Evolutionary conservation across 2,113 vertebrate genomes (phyloP), one percentile per base, ranked within the genome.

Genomic region (Xyrauchen texanus): DNA sequence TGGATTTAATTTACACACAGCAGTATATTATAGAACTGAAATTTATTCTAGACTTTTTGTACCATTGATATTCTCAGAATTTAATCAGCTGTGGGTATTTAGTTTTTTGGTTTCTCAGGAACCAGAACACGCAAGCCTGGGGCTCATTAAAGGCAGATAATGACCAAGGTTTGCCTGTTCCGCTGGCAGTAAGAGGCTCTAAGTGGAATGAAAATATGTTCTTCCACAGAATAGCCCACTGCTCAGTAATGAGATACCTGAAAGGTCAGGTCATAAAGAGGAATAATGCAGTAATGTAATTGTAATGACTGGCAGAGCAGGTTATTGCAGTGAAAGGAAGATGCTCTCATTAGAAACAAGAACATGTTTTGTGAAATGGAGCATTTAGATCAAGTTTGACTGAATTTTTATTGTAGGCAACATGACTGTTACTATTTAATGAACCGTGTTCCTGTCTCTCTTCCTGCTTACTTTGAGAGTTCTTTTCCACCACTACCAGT

Each of bases 141-240:
- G 12, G 53, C 12, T 70, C 67, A 61, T 70, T 78, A 78, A 78
- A 70, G 57, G 7, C 7, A 45, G 67, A 71, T 69, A 78, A 70
- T 63, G 49, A 44, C 58, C 57, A 9, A 46, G 34, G 60, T 55
- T 79, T 64, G 34, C 53, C 49, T 63, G 34, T 53, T 45, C 49
- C 3, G 47, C 47, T 79, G 77, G 58, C 47, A 53, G 58, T 52
- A 79, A 71, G 61, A 63, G 68, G 76, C 61, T 79, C 68, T 55
- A 45, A 71, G 63, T 71, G 68, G 68, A 34, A 71, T 53, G 77
- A 79, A 79, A 79, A 64, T 71, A 47, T 79, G 77, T 53, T 71
- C 57, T 63, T 79, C 47, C 34, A 3, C 8, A 47, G 75, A 68
- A 63, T 49, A 73, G 15, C 51, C 16, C 6, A 42, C 7, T 52